Base-by-base conservation (phyloP, 2,888 invertebrate genomes). In the Trachelus stipa region DNA sequence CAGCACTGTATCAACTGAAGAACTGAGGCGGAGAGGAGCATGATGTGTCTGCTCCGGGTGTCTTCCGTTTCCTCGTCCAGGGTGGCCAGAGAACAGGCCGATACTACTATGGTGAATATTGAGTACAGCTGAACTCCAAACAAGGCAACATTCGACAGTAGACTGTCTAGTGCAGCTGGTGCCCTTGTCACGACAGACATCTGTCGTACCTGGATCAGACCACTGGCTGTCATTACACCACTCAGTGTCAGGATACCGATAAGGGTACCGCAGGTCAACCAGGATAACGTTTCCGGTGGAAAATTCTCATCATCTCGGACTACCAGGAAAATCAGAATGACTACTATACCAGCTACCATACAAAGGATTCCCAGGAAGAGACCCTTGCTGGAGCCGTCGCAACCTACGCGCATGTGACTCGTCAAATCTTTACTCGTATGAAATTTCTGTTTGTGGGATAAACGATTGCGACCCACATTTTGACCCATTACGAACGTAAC, bases 401-500 rank as follows among this genome's bases (percentile, higher is more conserved):
- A 93, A 79, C 93, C 93, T 2, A 93, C 91, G 79, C 85, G 83
- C 3, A 86, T 87, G 73, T 88, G 87, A 74, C 84, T 84, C 77
- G 85, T 83, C 69, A 87, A 79, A 30, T 89, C 90, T 79, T 90
- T 91, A 78, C 83, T 88, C 73, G 88, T 87, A 79, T 91, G 90
- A 68, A 90, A 88, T 75, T 91, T 89, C 35, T 88, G 87, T 79
- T 89, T 88, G 75, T 87, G 86, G 34, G 85, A 82, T 15, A 89
- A 83, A n/a, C 90, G 87, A 78, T 88, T 88, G 12, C 90, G 87
- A 1, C 93, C 92, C 2, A 93, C 93, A 82, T 93, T 93, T 79
- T 92, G 92, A 80, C 93, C 93, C 92, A 93, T 93, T 68, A 93
- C 92, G 84, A 92, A 93, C 1, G 93, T 93, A 77, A 93, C 93